These are phyloP conservation scores for Antechinus flavipes DNA, from an alignment of 2,113 vertebrate species.

Conservation along the genomic window DNA sequence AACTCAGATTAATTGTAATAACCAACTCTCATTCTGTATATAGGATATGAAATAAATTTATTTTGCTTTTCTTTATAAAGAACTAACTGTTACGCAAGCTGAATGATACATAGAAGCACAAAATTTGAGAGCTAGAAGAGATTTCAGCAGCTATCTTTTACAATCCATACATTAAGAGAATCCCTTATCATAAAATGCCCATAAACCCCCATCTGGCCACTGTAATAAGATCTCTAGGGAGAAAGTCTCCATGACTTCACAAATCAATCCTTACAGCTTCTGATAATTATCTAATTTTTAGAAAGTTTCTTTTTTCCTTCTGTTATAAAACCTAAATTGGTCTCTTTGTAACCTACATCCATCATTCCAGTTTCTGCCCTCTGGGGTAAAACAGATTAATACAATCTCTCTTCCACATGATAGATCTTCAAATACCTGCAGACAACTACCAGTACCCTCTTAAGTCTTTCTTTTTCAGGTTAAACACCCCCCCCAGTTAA, in stretches of 20 bases:
- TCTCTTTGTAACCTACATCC: neutral
- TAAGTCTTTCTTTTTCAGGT: neutral
- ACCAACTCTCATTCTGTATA: neutral
- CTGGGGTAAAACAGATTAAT: neutral
- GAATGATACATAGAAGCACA: neutral
- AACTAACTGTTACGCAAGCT: neutral
- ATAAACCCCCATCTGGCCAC: neutral
- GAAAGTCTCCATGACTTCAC: neutral
- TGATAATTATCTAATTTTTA: neutral
- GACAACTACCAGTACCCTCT: neutral
- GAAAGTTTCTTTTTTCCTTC: neutral
- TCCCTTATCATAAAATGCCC: neutral
- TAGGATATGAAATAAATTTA: neutral
- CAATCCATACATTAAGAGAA: neutral
- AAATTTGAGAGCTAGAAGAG: neutral
- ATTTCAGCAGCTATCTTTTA: neutral
- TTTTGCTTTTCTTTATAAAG: neutral
- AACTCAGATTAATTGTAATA: neutral
- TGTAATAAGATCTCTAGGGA: neutral
- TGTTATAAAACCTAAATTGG: neutral
- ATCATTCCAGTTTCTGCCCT: neutral
- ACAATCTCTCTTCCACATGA: neutral
- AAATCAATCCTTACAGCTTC: neutral
- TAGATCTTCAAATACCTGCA: neutral
- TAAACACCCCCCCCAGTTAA: neutral